These are phyloP conservation scores for Pithecia hirsuta DNA, from an alignment of 2,797 vertebrate genomes.

Conservation along the genomic window DNA sequence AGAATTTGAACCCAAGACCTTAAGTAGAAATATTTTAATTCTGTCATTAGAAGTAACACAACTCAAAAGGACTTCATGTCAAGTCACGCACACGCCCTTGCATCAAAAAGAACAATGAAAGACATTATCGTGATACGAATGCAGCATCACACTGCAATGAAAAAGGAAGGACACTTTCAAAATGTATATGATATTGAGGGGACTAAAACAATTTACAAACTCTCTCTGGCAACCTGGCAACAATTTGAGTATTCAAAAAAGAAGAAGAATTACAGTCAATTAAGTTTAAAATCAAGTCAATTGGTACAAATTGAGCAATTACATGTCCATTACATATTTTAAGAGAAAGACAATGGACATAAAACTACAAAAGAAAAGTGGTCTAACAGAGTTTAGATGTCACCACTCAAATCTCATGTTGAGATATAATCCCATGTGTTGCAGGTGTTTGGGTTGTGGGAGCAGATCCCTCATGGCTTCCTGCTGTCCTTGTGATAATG, in stretches of 20 bases:
- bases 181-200: not conserved
- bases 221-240: not conserved
- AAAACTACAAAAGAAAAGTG: not conserved
- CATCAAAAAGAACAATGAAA: not conserved
- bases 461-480: not conserved
- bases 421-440: not conserved
- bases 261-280: not conserved
- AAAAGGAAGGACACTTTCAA: not conserved
- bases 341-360: not conserved
- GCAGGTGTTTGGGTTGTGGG: not conserved
- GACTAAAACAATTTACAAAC: not conserved
- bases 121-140: not conserved
- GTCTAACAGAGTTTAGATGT: not conserved
- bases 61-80: not conserved
- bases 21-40: slow-evolving; percentile 41
- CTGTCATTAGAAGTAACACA: slow-evolving; percentile 16
- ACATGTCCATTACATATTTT: not conserved
- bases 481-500: not conserved
- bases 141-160: not conserved
- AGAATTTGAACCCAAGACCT: not conserved
- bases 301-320: not conserved
- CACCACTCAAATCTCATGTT: not conserved
- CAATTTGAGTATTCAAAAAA: not conserved
- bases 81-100: not conserved
- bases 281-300: not conserved